Evolutionary conservation across 2,113 vertebrate species (phyloP), one percentile per base, ranked within the genome.

Genomic region (Rallus limicola): DNA sequence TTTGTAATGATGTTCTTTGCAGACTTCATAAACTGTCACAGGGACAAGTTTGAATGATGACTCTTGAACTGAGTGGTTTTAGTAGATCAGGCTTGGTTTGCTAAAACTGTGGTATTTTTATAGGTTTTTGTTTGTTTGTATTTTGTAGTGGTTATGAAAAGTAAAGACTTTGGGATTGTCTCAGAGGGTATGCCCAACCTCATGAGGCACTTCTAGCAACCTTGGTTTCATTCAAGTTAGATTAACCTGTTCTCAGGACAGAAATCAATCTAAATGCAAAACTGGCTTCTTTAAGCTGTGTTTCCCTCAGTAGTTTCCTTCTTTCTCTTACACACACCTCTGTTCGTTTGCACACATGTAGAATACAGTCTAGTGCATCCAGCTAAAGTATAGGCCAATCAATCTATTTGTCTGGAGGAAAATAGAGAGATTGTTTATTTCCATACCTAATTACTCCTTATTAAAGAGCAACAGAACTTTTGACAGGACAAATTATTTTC

Each of bases 401-500:
- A 88, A 44, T 86, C 76, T 68, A 2, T 77, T 44, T 77, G 68
- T 72, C 72, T 88, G 42, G 20, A 96, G 63, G 48, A 82, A 90
- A 93, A 94, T 5, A 71, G 59, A 81, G 65, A 65, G 50, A 80
- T 88, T 83, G 63, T 83, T 95, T 94, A 78, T 93, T 93, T 95
- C 93, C 77, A 42, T 92, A 86, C 9, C 13, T 91, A 93, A 91
- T 97, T 95, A 76, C 42, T 95, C 46, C 71, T 70, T 74, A 92
- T 94, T 93, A 96, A 97, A 95, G 12, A 87, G 76, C 67, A 95
- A 63, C n/a, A 91, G 90, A 97, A 90, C 36, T 94, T 95, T 44
- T 90, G 88, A 92, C 72, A 79, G 62, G 69, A 88, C 53, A 84
- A 79, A 95, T 87, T 56, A 87, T 92, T 92, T 96, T 80, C 53